Evolutionary conservation across 2,888 invertebrate genomes (phyloP), one percentile per base, ranked within the genome.

Genomic region (Sycophila texana): DNA sequence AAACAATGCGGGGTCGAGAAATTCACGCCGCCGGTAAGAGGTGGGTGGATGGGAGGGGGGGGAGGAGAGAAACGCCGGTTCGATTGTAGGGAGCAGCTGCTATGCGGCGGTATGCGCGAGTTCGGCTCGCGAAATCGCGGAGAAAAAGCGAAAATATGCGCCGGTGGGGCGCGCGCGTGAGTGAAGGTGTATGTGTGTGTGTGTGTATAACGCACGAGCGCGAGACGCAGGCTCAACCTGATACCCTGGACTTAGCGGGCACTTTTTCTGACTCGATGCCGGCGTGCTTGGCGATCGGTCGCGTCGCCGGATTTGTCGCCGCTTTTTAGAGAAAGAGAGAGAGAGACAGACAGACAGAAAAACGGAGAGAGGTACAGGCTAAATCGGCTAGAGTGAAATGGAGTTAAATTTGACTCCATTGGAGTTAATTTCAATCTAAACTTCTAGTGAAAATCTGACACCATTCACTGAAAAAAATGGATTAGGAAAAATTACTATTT

Each of bases 91-190:
- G 3, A 22, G 58, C 47, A 16, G 51, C 51, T n/a, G n/a, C n/a
- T n/a, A n/a, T n/a, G 51, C 51, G 51, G 39, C 39, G 39, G 39
- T 39, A 39, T 39, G 39, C 39, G 39, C 39, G 7, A 39, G 39
- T 39, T 39, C 39, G 39, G 39, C 53, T 53, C 53, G 63, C 7
- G 7, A 39, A 39, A 30, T 30, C 39, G 39, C 39, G 7, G 4
- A 4, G 39, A 39, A 39, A 39, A 2, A 39, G 39, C 7, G 39
- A 39, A 39, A 39, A 39, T 39, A 39, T 39, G 39, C 63, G 61
- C 61, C 30, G n/a, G 53, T 47, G 74, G 74, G 66, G 66, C 66
- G 74, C 57, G 49, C 65, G 47, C 47, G 57, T 26, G 66, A 58
- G 66, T 58, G 66, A 74, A 74, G 39, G 51, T 66, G 47, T 47